Conservation (phyloP, 2,888 invertebrate species). For the Schrankia costaestrigalis region DNA sequence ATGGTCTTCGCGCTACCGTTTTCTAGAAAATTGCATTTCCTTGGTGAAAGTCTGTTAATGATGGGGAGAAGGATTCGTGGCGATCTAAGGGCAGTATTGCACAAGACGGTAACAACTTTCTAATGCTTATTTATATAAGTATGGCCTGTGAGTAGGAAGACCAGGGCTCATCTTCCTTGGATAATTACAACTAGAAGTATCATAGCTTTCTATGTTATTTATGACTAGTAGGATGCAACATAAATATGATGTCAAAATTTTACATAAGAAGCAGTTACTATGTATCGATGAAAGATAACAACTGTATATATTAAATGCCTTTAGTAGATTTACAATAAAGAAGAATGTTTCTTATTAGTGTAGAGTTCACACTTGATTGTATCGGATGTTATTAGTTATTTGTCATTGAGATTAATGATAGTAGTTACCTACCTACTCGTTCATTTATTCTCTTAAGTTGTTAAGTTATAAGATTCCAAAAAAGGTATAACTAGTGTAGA, state of each 20-base stretch:
- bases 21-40: slow-evolving; percentile 79
- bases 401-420: slow-evolving; percentile 27
- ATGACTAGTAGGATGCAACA: slow-evolving; percentile 13
- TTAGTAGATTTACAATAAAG: too few relatives aligned
- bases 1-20: slow-evolving; percentile 73
- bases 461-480: too few relatives aligned
- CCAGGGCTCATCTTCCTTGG: slow-evolving; percentile 41
- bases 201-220: slow-evolving; percentile 33
- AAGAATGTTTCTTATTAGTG: too few relatives aligned
- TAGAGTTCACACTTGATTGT: too few relatives aligned
- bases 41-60: slow-evolving; percentile 73
- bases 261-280: slow-evolving; percentile 9
- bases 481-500: too few relatives aligned
- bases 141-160: slow-evolving; percentile 31
- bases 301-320: too few relatives aligned
- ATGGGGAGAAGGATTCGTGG: slow-evolving; percentile 64
- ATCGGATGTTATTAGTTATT: slow-evolving; percentile 24
- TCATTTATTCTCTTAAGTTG: too few relatives aligned
- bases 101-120: slow-evolving; percentile 49
- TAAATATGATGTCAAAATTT: slow-evolving; percentile 7
- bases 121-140: slow-evolving; percentile 49
- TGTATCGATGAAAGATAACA: background rate
- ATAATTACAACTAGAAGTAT: slow-evolving; percentile 40
- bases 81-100: slow-evolving; percentile 62
- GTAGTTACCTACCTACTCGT: slow-evolving; percentile 1